phyloP scores from a whole-genome alignment of 1,140 invertebrate species.

The Aphelenchoides fujianensis region DNA sequence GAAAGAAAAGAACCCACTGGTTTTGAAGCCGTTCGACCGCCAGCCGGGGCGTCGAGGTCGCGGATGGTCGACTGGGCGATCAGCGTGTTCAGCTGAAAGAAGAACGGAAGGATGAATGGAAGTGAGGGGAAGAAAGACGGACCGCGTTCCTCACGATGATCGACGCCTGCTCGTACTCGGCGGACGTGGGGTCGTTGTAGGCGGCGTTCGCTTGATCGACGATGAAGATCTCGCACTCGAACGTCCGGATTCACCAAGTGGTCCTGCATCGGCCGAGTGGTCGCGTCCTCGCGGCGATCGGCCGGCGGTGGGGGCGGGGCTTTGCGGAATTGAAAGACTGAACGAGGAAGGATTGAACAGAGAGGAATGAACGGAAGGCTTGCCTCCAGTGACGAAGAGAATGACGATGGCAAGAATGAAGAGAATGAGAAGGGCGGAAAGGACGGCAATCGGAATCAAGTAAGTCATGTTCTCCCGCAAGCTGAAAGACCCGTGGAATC shows the following conservation, averaged over 20 bases:
- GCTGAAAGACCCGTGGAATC: background rate
- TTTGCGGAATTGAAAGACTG: conserved; percentile 17
- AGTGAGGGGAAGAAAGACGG: background rate
- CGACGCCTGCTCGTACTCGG: conserved; percentile 20
- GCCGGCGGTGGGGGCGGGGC: background rate
- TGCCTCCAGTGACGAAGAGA: conserved; percentile 17
- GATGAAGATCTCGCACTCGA: conserved; percentile 24
- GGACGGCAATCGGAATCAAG: conserved; percentile 8
- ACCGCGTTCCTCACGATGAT: conserved; percentile 18
- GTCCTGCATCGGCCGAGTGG: background rate
- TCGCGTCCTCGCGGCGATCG: background rate
- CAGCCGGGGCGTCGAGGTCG: conserved; percentile 16
- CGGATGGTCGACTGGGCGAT: conserved; percentile 21
- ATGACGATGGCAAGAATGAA: conserved; percentile 11
- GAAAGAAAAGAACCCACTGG: background rate
- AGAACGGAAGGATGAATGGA: too few species aligned
- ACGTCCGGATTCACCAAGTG: conserved; percentile 20
- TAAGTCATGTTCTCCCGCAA: conserved; percentile 19
- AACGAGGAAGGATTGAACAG: conserved; percentile 6
- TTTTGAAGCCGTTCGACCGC: conserved; percentile 7
- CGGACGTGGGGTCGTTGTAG: conserved; percentile 17
- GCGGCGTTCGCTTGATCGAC: conserved; percentile 15
- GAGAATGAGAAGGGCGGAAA: conserved; percentile 9
- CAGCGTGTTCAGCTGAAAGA: conserved; percentile 18
- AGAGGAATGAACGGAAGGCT: background rate